Base-by-base conservation (phyloP, 2,113 vertebrate species). In the Parotia lawesii region DNA sequence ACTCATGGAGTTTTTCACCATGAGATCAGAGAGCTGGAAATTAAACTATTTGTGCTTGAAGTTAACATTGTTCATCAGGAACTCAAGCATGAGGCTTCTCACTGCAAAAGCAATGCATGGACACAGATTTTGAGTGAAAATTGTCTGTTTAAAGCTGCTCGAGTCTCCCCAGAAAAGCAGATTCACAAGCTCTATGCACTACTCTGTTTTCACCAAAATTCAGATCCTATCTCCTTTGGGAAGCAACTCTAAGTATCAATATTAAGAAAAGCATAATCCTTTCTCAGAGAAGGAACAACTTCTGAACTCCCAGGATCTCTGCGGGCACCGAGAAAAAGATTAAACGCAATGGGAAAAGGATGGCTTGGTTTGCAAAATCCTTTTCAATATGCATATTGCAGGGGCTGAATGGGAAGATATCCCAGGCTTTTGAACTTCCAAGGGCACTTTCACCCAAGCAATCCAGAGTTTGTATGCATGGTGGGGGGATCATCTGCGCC, bases 401-500 rank as follows among this genome's bases (percentile, higher is more conserved):
- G 71, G 33, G 74, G 35, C 53, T 94, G 89, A 93, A 91, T 73
- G 87, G 80, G 87, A 82, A 93, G 85, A 89, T 65, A 91, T 33
- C 50, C 62, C 14, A 17, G 50, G 93, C 89, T 94, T 95, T 95
- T 94, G 53, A 95, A 73, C 94, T 87, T 73, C 62, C 83, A 94
- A 94, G 66, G 89, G 84, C 81, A 89, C 87, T 96, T 91, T 85
- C 62, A 76, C 66, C 70, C 67, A 24, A 25, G 90, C 72, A 93
- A 85, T 54, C 50, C 22, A 0, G 53, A 37, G 95, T 88, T 45
- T 93, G 83, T 78, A 51, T 50, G 89, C n/a, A 4, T 11, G 28
- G 20, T 51, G 72, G 67, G 93, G 91, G 90, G 96, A 96, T 95
- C 91, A 85, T 92, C 87, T 89, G 91, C 62, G 84, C 91, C 94